Percentiles rank a stretch among this genome's conserved stretches.
These are phyloP conservation scores for Iselma pallidipennis DNA, from an alignment of 2,888 invertebrate genomes.

Conservation along the genomic window DNA sequence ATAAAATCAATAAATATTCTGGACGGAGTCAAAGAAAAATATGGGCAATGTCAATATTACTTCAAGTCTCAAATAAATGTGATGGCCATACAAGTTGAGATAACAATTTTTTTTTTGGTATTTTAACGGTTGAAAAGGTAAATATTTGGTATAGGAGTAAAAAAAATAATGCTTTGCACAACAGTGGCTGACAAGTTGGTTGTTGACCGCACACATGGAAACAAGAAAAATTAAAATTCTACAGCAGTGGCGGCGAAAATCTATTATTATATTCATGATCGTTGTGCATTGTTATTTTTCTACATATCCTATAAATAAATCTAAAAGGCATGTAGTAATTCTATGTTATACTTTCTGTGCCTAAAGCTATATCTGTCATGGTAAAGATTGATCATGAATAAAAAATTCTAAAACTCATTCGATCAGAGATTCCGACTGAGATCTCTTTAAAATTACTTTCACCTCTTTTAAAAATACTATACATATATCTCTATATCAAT, in stretches of 20 bases:
- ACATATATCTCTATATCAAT: neutral
- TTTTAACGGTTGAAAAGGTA: neutral
- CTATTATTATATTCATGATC: neutral
- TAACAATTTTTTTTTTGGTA: neutral
- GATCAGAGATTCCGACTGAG: neutral
- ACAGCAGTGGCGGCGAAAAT: neutral
- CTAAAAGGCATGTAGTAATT: neutral
- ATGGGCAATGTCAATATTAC: neutral
- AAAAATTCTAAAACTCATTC: neutral
- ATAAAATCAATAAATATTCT: neutral
- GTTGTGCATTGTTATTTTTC: no score
- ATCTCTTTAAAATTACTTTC: neutral
- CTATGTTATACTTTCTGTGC: neutral
- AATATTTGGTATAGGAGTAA: neutral
- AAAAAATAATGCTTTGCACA: neutral
- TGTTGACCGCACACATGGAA: neutral
- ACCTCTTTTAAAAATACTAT: neutral
- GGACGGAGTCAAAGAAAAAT: no score
- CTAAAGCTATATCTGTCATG: neutral
- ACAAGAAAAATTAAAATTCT: neutral
- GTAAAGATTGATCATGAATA: neutral
- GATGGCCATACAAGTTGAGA: no score
- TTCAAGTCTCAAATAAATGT: no score
- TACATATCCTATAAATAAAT: neutral
- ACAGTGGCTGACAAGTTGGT: neutral